Percentiles rank a stretch among this genome's conserved stretches.
phyloP scores from a whole-genome alignment of 1,140 invertebrate genomes.

The Trachymyrmex septentrionalis region DNA sequence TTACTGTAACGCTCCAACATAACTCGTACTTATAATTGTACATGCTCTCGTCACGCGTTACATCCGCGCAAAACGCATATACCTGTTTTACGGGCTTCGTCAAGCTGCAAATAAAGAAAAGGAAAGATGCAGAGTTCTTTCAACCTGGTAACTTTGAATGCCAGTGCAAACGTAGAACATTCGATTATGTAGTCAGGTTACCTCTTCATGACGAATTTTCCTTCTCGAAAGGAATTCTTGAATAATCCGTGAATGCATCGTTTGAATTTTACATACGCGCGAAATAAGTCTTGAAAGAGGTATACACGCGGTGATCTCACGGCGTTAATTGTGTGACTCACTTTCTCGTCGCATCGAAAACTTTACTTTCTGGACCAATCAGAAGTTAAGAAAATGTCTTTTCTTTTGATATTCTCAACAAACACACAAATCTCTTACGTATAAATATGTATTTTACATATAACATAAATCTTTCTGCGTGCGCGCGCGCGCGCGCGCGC shows the following conservation, averaged over 20 bases:
- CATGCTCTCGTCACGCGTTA: neutral
- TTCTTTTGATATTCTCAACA: no score
- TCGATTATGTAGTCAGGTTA: neutral
- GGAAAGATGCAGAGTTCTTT: neutral
- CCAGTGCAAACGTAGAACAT: neutral
- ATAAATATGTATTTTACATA: no score
- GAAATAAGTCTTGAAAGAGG: conserved; percentile 10
- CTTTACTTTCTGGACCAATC: neutral
- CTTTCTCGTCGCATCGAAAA: conserved; percentile 1
- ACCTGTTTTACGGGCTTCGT: conserved; percentile 19
- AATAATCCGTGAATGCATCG: neutral
- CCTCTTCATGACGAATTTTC: neutral
- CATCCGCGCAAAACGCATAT: neutral
- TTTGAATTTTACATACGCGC: neutral
- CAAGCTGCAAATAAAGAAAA: neutral
- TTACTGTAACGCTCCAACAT: conserved; percentile 14
- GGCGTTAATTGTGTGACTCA: conserved; percentile 16
- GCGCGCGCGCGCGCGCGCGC: no score
- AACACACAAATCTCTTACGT: no score
- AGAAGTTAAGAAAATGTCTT: neutral
- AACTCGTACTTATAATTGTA: conserved; percentile 39
- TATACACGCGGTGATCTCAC: conserved; percentile 31
- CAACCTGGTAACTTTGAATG: neutral
- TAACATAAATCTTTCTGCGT: no score
- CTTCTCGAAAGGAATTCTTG: neutral